These are phyloP conservation scores for Ammodytes marinus DNA, from an alignment of 2,113 vertebrate species.

Conservation along the genomic window DNA sequence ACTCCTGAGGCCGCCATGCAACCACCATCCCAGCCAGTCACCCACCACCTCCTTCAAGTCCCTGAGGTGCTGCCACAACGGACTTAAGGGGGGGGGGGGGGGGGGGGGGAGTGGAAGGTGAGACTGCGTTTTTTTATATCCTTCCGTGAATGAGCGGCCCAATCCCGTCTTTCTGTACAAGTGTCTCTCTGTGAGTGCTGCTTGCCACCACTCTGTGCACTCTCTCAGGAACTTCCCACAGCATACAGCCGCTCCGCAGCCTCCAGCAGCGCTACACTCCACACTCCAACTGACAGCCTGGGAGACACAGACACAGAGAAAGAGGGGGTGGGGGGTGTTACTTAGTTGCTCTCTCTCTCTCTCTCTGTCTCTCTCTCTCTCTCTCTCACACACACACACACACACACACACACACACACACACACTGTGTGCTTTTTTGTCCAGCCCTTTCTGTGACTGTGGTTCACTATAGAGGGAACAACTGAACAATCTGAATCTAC, in stretches of 20 bases:
- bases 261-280: constrained; percentile 72
- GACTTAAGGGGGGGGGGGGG: constrained; percentile 28
- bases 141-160: constrained; percentile 22
- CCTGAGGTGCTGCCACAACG: constrained; percentile 62
- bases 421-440: constrained; percentile 61
- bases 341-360: constrained; percentile 69
- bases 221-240: constrained; percentile 71
- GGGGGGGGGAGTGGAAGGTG: constrained; percentile 31
- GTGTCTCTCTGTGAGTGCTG: constrained; percentile 56
- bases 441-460: constrained; percentile 58
- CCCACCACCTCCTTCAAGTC: constrained; percentile 62
- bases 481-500: constrained; percentile 72
- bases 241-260: constrained; percentile 65
- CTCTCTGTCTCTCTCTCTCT: too few relatives aligned
- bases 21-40: constrained; percentile 55
- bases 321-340: constrained; percentile 75
- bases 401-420: too few relatives aligned
- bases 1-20: constrained; percentile 53
- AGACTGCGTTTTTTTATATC: constrained; percentile 50
- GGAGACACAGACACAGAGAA: constrained; percentile 77
- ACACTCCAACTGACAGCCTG: constrained; percentile 78
- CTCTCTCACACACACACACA: too few relatives aligned
- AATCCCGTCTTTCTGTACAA: constrained; percentile 36
- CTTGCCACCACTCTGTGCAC: constrained; percentile 27
- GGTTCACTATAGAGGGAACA: constrained; percentile 66